A percentile compares a stretch with the other conserved stretches of the same genome.
phyloP scores from a whole-genome alignment of 2,113 vertebrate genomes.

The Glaucidium brasilianum region DNA sequence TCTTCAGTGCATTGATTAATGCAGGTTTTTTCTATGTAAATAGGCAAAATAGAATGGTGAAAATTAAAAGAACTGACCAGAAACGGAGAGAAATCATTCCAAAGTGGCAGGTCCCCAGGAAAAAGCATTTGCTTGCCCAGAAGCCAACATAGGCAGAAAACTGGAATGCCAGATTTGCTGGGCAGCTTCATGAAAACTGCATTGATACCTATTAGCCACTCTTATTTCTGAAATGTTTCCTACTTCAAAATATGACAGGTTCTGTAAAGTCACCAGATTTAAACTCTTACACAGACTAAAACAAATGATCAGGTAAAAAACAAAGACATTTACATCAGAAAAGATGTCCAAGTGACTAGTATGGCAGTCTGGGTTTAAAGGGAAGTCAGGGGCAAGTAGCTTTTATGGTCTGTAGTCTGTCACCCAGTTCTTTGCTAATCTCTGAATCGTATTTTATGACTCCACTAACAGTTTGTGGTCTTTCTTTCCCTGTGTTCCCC shows the following conservation, averaged over 20 bases:
- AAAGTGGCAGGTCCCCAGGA: neutral
- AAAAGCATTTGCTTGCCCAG: neutral
- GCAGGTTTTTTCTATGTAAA: neutral
- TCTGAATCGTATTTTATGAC: neutral
- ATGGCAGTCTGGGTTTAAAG: neutral
- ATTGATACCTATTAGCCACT: neutral
- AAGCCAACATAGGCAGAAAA: neutral
- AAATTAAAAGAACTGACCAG: neutral
- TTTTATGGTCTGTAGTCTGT: neutral
- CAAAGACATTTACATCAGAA: rapidly evolving
- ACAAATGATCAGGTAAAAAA: neutral
- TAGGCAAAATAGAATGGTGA: neutral
- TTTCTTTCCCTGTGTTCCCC: neutral
- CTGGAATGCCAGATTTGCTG: neutral
- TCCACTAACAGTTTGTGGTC: neutral
- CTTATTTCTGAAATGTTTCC: neutral
- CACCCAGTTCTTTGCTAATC: neutral
- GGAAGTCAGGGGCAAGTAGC: neutral
- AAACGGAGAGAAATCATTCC: neutral
- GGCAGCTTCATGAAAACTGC: neutral
- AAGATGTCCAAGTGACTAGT: rapidly evolving
- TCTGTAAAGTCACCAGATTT: neutral
- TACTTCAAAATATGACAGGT: neutral
- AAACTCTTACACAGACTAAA: neutral
- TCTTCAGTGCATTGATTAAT: neutral